A percentile compares a stretch with the other conserved stretches of the same genome.
Conservation (phyloP, 2,797 vertebrate species). For the Melanogrammus aeglefinus region DNA sequence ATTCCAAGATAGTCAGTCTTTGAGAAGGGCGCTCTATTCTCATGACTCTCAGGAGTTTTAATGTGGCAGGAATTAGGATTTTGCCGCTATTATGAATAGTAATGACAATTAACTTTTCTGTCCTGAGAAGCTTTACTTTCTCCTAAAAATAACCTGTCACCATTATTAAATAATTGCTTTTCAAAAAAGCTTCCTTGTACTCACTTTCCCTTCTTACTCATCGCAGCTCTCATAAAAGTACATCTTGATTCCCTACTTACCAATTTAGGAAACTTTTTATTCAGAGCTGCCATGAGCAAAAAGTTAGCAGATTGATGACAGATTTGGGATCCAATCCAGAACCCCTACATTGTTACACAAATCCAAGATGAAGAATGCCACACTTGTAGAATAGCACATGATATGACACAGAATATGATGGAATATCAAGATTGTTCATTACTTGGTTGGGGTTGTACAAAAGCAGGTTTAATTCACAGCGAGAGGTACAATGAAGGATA, state of each 20-base stretch:
- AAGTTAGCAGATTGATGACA: neutral
- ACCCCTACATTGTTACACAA: too few species aligned
- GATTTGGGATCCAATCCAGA: too few species aligned
- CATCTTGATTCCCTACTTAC: neutral
- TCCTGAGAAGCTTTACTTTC: too few species aligned
- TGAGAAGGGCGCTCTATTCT: conserved; percentile 16
- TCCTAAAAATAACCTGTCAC: neutral
- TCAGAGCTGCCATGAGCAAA: neutral
- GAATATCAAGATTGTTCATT: neutral
- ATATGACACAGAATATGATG: neutral
- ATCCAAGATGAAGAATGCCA: neutral
- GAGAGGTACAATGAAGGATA: neutral
- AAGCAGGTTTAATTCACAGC: neutral
- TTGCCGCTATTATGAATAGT: too few species aligned
- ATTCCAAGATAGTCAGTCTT: conserved; percentile 18
- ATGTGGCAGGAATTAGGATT: too few species aligned
- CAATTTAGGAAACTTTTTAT: neutral
- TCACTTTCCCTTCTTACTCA: neutral
- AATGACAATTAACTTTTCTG: too few species aligned
- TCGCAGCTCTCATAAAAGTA: neutral
- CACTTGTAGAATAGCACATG: neutral
- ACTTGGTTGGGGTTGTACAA: neutral
- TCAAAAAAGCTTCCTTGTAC: neutral
- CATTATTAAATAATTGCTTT: neutral
- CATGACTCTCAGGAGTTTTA: too few species aligned